Percentiles rank a stretch among this genome's conserved stretches.
phyloP scores from a whole-genome alignment of 2,113 vertebrate species.

The Paradisaea rubra region DNA sequence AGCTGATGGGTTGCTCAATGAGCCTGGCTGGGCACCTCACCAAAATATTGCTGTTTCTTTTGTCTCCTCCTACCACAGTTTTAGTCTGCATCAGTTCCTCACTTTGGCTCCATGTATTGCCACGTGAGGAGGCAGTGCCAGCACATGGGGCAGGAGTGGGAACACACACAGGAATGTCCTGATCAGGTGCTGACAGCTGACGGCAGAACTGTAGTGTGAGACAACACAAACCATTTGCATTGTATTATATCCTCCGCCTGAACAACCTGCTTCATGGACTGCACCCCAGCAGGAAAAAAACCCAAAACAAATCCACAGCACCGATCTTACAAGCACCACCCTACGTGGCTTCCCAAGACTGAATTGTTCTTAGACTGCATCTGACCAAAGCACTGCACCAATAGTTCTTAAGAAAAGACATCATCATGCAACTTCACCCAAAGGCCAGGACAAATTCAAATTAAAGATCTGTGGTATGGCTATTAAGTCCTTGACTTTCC shows the following conservation, averaged over 20 bases:
- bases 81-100: not conserved
- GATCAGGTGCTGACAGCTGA: not conserved
- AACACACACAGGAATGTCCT: not conserved
- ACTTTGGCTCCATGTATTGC: fast-evolving
- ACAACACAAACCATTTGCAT: not conserved
- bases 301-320: not conserved
- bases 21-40: not conserved
- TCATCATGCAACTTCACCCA: not conserved
- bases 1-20: fast-evolving
- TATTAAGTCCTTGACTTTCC: not conserved
- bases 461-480: not conserved
- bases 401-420: not conserved
- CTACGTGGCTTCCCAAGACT: fast-evolving
- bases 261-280: not conserved
- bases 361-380: not conserved
- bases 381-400: not conserved
- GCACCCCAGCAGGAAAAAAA: not conserved
- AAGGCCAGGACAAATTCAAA: not conserved
- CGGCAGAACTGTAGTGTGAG: fast-evolving
- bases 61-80: not conserved
- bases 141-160: fast-evolving
- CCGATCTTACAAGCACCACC: not conserved
- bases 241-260: too few species aligned
- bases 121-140: fast-evolving
- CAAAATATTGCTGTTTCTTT: not conserved